These are phyloP conservation scores for Apus apus DNA, from an alignment of 2,113 vertebrate genomes.

Conservation along the genomic window DNA sequence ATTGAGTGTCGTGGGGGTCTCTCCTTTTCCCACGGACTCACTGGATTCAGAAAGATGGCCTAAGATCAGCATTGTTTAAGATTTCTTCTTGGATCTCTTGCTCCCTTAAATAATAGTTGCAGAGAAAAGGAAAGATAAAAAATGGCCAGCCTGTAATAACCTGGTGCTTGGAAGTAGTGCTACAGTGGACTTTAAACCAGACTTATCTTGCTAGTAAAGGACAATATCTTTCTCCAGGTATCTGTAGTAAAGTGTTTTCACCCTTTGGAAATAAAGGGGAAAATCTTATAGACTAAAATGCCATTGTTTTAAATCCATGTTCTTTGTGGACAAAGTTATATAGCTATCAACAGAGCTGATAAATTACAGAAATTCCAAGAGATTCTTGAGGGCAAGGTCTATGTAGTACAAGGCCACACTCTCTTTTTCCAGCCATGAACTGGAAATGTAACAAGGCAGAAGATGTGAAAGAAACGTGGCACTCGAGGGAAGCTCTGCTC, in stretches of 20 bases:
- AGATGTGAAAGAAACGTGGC: neutral
- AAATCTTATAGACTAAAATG: neutral
- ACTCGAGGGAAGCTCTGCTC: neutral
- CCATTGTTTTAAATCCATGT: neutral
- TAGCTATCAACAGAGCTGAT: neutral
- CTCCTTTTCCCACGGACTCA: neutral
- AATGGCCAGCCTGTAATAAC: neutral
- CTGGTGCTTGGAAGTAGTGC: neutral
- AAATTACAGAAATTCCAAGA: neutral
- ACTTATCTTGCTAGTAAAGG: neutral
- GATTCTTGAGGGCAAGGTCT: neutral
- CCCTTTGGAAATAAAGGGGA: neutral
- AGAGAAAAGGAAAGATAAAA: neutral
- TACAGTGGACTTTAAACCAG: neutral
- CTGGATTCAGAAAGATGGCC: neutral
- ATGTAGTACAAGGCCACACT: neutral
- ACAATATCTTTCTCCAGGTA: neutral
- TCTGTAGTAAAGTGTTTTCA: neutral
- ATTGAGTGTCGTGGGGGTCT: accelerated
- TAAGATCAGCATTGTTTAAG: neutral
- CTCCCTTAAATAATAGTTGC: neutral
- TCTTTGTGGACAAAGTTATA: neutral
- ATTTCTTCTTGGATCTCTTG: neutral
- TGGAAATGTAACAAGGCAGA: neutral
- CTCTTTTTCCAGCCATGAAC: neutral